Evolutionary conservation across 2,797 vertebrate species (phyloP), one percentile per base, ranked within the genome.

Genomic region (Zonotrichia albicollis): DNA sequence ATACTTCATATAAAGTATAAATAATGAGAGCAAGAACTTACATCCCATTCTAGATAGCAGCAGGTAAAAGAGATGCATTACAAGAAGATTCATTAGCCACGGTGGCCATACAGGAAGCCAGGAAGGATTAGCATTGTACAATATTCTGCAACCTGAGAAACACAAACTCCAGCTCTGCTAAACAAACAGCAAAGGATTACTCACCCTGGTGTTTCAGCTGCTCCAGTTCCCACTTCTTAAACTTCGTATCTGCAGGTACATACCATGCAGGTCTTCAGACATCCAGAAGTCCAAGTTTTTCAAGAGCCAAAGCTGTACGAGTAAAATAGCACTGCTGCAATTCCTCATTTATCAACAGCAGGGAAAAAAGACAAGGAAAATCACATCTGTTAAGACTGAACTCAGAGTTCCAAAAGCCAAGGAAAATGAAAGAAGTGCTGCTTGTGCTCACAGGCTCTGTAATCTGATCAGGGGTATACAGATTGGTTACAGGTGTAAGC

Each of bases 1-100:
- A 9, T 19, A 30, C 50, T 30, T 30, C 30, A 53, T 29, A 85
- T 21, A 85, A 53, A 55, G 13, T 2, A 11, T 21, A 89, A 68
- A 79, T 8, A 25, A 54, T 3, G 11, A 79, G 5, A 45, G 14
- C 36, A 79, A 76, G 42, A 32, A 38, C 15, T 57, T 67, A 7
- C 5, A 38, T 36, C 51, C 13, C 12, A 0, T n/a, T 66, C 26
- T 0, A 32, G 13, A 38, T 0, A 57, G 21, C 0, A 67, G 11
- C 43, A 77, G 68, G 13, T 18, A 62, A 45, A 73, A 71, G 18
- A 83, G 46, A 29, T 16, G 6, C 1, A 0, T n/a, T 36, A 5
- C 20, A 26, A 72, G 43, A n/a, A 89, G 38, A 29, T 32, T 55
- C 0, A 1, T 62, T 25, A 86, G 25, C 32, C 19, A 13, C 3